Conservation (phyloP, 2,113 vertebrate species). For the Sebastes fasciatus region DNA sequence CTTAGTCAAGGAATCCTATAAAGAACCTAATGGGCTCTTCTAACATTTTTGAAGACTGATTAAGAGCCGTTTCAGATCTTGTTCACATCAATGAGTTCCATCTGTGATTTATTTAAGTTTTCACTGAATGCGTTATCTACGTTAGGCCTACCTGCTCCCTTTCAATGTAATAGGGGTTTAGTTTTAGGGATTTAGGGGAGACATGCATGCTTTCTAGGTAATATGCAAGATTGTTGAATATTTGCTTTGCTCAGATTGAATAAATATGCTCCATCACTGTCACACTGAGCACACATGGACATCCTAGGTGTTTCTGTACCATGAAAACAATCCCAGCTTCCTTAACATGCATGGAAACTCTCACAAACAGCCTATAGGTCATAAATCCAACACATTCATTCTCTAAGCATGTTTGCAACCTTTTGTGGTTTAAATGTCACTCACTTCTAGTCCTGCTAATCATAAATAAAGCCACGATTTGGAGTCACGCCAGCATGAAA, state of each 20-base stretch:
- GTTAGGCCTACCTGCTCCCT: constrained; percentile 40
- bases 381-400: not conserved
- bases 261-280: constrained; percentile 19
- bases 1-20: constrained; percentile 83
- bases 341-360: not conserved
- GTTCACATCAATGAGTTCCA: constrained; percentile 79
- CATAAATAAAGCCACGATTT: not conserved
- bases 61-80: constrained; percentile 79
- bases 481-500: constrained; percentile 1
- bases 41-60: constrained; percentile 81
- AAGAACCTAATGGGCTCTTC: constrained; percentile 80
- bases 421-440: not conserved
- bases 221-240: constrained; percentile 29
- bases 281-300: constrained; percentile 1
- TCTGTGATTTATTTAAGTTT: constrained; percentile 77
- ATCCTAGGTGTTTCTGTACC: constrained; percentile 1
- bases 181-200: not conserved
- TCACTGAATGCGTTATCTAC: constrained; percentile 59
- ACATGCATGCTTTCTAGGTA: constrained; percentile 10
- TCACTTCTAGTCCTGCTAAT: not conserved
- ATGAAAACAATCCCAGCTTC: not conserved
- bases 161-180: constrained; percentile 14
- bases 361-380: constrained; percentile 3
- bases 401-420: not conserved
- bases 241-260: constrained; percentile 31